These are phyloP conservation scores for Notospermus geniculatus DNA, from an alignment of 1,140 invertebrate species.

Conservation along the genomic window DNA sequence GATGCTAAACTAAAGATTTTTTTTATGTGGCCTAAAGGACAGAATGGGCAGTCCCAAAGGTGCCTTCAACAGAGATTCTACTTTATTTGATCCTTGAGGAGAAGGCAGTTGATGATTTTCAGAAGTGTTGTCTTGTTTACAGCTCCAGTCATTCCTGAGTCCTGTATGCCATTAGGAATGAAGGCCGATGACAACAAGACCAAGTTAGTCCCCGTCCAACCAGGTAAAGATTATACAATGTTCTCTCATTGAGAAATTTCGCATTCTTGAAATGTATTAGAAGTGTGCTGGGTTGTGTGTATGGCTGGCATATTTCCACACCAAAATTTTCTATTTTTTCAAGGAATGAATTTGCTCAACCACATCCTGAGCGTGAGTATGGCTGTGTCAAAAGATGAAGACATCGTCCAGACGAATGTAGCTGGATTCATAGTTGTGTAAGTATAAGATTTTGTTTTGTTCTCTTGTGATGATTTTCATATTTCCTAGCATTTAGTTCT, in stretches of 20 bases:
- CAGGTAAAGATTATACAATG: constrained; percentile 54
- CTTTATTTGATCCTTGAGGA: background rate
- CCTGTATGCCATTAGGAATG: constrained; percentile 94
- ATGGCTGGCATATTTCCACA: background rate
- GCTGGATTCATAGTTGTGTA: constrained; percentile 93
- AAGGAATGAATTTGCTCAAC: constrained; percentile 69
- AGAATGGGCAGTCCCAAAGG: background rate
- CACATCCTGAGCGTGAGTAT: constrained; percentile 79
- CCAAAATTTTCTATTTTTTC: too few species aligned
- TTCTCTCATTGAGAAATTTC: background rate
- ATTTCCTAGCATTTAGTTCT: too few species aligned
- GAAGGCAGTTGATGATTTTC: background rate
- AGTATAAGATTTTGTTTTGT: too few species aligned
- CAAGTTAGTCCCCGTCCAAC: constrained; percentile 80
- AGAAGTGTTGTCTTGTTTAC: constrained; percentile 17
- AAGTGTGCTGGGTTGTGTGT: background rate
- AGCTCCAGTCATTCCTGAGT: constrained; percentile 86
- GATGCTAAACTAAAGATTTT: too few species aligned
- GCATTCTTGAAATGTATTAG: background rate
- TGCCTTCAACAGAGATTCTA: background rate
- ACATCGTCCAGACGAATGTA: constrained; percentile 84
- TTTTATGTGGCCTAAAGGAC: too few species aligned
- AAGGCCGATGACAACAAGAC: constrained; percentile 85
- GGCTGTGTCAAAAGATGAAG: constrained; percentile 67
- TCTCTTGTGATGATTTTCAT: too few species aligned